Conservation (phyloP, 92 coral and sea anemone genomes). For the Actinernus sp. region DNA sequence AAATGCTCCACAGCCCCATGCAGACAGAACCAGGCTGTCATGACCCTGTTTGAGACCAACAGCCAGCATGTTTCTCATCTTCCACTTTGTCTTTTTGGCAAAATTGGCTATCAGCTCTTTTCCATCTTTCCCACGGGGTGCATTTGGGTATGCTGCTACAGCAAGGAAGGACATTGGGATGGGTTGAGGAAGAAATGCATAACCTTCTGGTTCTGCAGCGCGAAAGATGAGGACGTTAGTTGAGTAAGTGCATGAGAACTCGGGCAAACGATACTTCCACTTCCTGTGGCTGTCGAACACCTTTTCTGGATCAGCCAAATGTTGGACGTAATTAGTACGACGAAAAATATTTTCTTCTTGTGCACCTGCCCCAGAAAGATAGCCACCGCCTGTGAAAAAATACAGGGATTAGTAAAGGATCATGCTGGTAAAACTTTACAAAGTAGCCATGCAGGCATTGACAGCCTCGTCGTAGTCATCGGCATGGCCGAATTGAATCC, state of each 20-base stretch:
- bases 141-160: slow-evolving; percentile 70
- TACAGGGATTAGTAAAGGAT: not conserved
- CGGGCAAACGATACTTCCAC: slow-evolving; percentile 73
- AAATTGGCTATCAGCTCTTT: slow-evolving; percentile 48
- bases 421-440: not conserved
- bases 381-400: slow-evolving; percentile 76
- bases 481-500: not conserved
- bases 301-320: slow-evolving; percentile 81
- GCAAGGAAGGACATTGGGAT: slow-evolving; percentile 82
- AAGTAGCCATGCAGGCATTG: no score
- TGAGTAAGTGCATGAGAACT: slow-evolving; percentile 81
- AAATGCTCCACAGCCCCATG: slow-evolving; percentile 93
- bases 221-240: slow-evolving; percentile 79
- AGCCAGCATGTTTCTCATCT: slow-evolving; percentile 73
- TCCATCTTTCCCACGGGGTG: slow-evolving; percentile 53
- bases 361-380: slow-evolving; percentile 86
- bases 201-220: slow-evolving; percentile 80
- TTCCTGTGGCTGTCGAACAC: slow-evolving; percentile 66
- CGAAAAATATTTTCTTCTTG: slow-evolving; percentile 91
- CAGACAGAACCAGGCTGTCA: slow-evolving; percentile 83
- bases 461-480: not conserved
- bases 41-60: slow-evolving; percentile 71
- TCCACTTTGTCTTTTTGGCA: slow-evolving; percentile 69
- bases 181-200: slow-evolving; percentile 73
- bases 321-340: slow-evolving; percentile 86